phyloP scores from a whole-genome alignment of 2,888 invertebrate genomes.

The Watsonalla cultraria region DNA sequence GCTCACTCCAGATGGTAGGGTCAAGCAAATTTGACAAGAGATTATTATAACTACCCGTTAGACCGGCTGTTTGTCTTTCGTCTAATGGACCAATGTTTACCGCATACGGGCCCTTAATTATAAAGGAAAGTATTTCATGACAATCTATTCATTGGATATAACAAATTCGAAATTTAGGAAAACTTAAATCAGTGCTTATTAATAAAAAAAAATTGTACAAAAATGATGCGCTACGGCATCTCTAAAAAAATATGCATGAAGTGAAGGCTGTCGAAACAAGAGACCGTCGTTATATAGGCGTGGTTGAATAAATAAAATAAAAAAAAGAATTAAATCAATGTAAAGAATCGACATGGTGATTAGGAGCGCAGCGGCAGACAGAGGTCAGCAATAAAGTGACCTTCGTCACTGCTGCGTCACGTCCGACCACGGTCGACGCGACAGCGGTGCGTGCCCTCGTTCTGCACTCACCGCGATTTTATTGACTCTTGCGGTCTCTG shows the following conservation, averaged over 20 bases:
- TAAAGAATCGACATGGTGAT: slow-evolving; percentile 53
- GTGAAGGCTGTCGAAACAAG: no score
- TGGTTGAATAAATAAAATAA: slow-evolving; percentile 19
- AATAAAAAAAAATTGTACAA: slow-evolving; percentile 2
- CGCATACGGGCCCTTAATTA: slow-evolving; percentile 22
- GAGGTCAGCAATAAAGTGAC: slow-evolving; percentile 78
- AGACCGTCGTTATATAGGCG: not conserved
- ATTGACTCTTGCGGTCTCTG: slow-evolving; percentile 75
- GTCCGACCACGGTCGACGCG: slow-evolving; percentile 52
- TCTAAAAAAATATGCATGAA: no score
- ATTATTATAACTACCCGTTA: slow-evolving; percentile 57
- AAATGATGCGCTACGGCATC: no score
- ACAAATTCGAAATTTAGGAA: not conserved
- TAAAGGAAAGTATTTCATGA: slow-evolving; percentile 2
- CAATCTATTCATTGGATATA: not conserved
- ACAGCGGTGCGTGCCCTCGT: slow-evolving; percentile 43
- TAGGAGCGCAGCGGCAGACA: slow-evolving; percentile 67
- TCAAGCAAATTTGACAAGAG: slow-evolving; percentile 66
- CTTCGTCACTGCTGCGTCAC: slow-evolving; percentile 73
- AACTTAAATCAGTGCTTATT: not conserved
- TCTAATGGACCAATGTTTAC: slow-evolving; percentile 45
- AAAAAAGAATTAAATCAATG: slow-evolving; percentile 41
- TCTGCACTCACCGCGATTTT: slow-evolving; percentile 54
- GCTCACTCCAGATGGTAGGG: slow-evolving; percentile 31
- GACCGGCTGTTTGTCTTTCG: slow-evolving; percentile 59